Base-by-base conservation (phyloP, 2,888 invertebrate genomes). In the Drosophila macrospina region DNA sequence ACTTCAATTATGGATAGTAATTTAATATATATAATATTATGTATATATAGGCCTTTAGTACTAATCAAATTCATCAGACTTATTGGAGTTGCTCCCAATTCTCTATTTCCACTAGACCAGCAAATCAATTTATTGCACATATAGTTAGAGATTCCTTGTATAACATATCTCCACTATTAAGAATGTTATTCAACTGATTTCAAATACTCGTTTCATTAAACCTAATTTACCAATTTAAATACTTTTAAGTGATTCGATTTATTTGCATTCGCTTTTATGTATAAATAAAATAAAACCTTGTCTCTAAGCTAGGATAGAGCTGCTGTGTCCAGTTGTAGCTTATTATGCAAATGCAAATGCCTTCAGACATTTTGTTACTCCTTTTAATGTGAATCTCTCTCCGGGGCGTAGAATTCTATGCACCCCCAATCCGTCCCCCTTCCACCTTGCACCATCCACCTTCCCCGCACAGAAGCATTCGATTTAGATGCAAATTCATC, bases 401-500 rank as follows among this genome's bases (percentile, higher is more conserved):
- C 30, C 45, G 48, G 28, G 26, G 28, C 20, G 32, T 34, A 30
- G 34, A n/a, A 15, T 20, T n/a, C 42, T 15, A 5, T 3, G 13
- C 32, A 2, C 8, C 44, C 11, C 36, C n/a, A n/a, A n/a, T n/a
- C n/a, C 62, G 0, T 3, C 11, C 37, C 13, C n/a, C 6, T n/a
- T 20, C 37, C 13, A 8, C 6, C 8, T 20, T 1, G 3, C 24
- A 4, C 3, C 20, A n/a, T n/a, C n/a, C n/a, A n/a, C n/a, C n/a
- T n/a, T n/a, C 8, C 34, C 16, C 26, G 11, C 5, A n/a, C 30
- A 37, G 57, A 47, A 62, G 7, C 69, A 88, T 91, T 91, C 91
- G 91, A 91, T 91, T 91, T 91, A 91, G 90, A 91, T 91, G 91
- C 91, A 91, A 91, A 91, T 91, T 91, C 91, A 90, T 90, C 90